Evolutionary conservation across 2,113 vertebrate genomes (phyloP), one percentile per base, ranked within the genome.

Genomic region (Steatornis caripensis): DNA sequence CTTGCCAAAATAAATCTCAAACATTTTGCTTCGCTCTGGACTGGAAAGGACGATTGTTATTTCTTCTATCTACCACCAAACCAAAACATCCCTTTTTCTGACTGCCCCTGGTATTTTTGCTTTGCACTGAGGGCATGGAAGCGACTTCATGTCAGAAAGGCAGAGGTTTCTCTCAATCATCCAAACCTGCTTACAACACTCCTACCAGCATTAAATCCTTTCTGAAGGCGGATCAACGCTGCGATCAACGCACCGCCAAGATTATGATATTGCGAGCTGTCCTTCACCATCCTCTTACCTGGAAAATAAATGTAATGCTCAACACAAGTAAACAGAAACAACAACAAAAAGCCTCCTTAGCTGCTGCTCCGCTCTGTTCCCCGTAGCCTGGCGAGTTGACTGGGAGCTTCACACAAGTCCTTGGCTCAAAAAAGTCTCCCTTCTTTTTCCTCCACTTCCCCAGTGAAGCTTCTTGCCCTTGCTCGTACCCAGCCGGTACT

Each of bases 181-280:
- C 79, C 55, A 54, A 37, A 87, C 34, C 54, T 79, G 70, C 71
- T 32, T 41, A 23, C 34, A 39, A 3, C 30, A 3, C 34, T 37
- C 30, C 29, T 1, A 5, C 7, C 3, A 2, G 43, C n/a, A 55
- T 11, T 16, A 66, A 87, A 77, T 32, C 75, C 79, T 16, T 19
- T 24, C 79, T 15, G 26, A 46, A 55, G 39, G 26, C 5, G 43
- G 43, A 41, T 82, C 55, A 11, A 4, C 0, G 2, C 45, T 39
- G 32, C 0, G 1, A 45, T 7, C 46, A 10, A 16, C 12, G 1
- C 9, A 3, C 3, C 3, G 3, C 51, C 61, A 30, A 37, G 51
- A 17, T 8, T 2, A 20, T 1, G 37, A 30, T 16, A 5, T 3
- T 10, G 15, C 1, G 2, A 87, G 43, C 21, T 49, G 23, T 23